Conservation (phyloP, 2,888 invertebrate species). For the Acanthopleura granulata region DNA sequence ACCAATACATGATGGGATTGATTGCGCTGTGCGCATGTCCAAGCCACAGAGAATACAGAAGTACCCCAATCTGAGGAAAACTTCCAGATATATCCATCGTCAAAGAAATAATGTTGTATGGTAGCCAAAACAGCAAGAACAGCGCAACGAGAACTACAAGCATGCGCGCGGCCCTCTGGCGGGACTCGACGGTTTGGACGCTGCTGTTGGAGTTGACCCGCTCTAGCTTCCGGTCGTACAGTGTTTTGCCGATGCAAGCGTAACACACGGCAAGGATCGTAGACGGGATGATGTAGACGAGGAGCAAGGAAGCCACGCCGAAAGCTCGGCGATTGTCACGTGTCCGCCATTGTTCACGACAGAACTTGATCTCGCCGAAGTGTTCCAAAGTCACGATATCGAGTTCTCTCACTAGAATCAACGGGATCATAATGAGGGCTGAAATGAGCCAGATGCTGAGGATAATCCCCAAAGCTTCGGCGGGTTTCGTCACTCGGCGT, state of each 20-base stretch:
- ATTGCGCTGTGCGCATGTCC: slow-evolving; percentile 86
- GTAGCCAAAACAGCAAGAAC: slow-evolving; percentile 84
- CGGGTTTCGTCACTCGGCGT: slow-evolving; percentile 40
- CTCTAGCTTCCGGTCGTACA: slow-evolving; percentile 66
- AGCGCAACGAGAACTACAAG: slow-evolving; percentile 78
- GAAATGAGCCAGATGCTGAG: slow-evolving; percentile 56
- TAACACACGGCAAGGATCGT: slow-evolving; percentile 77
- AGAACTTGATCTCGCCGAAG: slow-evolving; percentile 51
- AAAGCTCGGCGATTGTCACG: slow-evolving; percentile 53
- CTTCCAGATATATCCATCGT: slow-evolving; percentile 68
- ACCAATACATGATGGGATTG: slow-evolving; percentile 85
- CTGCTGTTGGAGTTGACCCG: slow-evolving; percentile 48
- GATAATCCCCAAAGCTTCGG: slow-evolving; percentile 46
- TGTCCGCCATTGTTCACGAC: slow-evolving; percentile 62
- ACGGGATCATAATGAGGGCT: slow-evolving; percentile 53
- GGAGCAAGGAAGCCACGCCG: slow-evolving; percentile 55
- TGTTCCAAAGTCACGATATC: slow-evolving; percentile 43
- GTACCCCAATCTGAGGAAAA: slow-evolving; percentile 57
- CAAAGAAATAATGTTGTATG: slow-evolving; percentile 78
- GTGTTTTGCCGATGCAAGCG: slow-evolving; percentile 75
- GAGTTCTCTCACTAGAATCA: slow-evolving; percentile 56
- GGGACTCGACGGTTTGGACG: slow-evolving; percentile 74
- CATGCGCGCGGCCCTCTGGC: slow-evolving; percentile 82
- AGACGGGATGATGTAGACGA: slow-evolving; percentile 69
- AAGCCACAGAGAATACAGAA: slow-evolving; percentile 73